phyloP scores from a whole-genome alignment of 2,888 invertebrate genomes.

The Zonitis immaculata region DNA sequence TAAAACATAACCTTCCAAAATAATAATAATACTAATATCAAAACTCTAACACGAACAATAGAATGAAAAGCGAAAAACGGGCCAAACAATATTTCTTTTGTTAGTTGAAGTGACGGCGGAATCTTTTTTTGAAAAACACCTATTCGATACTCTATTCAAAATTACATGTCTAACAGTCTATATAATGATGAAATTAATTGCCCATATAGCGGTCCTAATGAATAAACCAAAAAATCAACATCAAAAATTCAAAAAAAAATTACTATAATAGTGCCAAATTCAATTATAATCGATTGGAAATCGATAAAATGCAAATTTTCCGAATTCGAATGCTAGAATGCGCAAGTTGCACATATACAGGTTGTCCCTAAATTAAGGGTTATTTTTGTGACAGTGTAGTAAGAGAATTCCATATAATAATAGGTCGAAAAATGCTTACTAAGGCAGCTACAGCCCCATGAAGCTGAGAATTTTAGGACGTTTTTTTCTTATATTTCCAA shows the following conservation, averaged over 20 bases:
- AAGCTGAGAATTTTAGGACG: too few relatives aligned
- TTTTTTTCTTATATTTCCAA: too few relatives aligned
- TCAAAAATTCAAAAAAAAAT: not conserved
- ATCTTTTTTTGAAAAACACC: not conserved
- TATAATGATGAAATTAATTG: not conserved
- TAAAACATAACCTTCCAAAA: slow-evolving; percentile 10
- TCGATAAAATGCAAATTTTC: too few relatives aligned
- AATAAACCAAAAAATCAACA: not conserved
- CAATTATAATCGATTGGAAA: too few relatives aligned
- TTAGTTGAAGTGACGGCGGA: not conserved
- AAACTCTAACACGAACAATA: not conserved
- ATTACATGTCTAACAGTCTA: not conserved
- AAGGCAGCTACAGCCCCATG: too few relatives aligned
- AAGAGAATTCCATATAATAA: too few relatives aligned
- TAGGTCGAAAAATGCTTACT: too few relatives aligned
- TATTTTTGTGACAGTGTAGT: too few relatives aligned
- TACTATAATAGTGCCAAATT: too few relatives aligned
- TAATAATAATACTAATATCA: not conserved
- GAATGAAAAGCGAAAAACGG: not conserved
- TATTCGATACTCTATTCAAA: not conserved
- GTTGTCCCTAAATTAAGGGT: too few relatives aligned
- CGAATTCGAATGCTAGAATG: too few relatives aligned
- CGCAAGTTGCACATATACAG: too few relatives aligned
- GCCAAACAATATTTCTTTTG: not conserved
- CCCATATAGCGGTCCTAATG: not conserved